Percentiles rank a stretch among this genome's conserved stretches.
Conservation (phyloP, 1,140 invertebrate genomes). For the Drosophila ogumai region DNA sequence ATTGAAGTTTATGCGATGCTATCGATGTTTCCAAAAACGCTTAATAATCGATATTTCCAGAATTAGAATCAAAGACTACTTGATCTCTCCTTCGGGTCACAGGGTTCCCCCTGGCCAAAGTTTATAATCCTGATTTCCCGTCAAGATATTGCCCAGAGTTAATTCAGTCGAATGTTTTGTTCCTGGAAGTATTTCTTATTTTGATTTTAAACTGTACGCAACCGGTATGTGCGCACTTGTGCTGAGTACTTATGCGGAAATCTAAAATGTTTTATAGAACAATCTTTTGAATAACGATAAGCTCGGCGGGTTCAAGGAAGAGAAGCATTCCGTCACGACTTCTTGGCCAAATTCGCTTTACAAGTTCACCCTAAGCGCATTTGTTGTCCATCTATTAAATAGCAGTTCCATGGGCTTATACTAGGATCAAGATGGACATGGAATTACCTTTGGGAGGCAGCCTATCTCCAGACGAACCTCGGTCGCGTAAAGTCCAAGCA, state of each 20-base stretch:
- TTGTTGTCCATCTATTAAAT: not conserved
- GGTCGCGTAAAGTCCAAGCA: not conserved
- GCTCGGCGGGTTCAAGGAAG: not conserved
- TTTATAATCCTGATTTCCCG: not conserved
- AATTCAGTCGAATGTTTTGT: not conserved
- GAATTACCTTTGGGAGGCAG: not conserved
- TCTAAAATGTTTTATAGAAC: not conserved
- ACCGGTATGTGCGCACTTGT: not conserved
- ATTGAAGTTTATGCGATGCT: no score
- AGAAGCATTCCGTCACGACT: not conserved
- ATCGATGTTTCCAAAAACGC: no score
- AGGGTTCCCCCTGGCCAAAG: not conserved
- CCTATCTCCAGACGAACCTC: not conserved
- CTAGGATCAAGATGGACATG: not conserved
- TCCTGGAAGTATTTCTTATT: conserved; percentile 5
- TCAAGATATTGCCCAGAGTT: not conserved
- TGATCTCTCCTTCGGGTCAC: no score
- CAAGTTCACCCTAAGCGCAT: not conserved
- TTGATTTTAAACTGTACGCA: not conserved
- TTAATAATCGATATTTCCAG: no score
- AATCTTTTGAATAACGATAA: not conserved
- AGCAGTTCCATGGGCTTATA: no score
- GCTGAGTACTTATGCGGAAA: conserved; percentile 5
- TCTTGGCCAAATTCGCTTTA: not conserved
- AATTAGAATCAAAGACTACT: no score